These are phyloP conservation scores for Drosophila antonietae DNA, from an alignment of 2,888 invertebrate species.

Conservation along the genomic window DNA sequence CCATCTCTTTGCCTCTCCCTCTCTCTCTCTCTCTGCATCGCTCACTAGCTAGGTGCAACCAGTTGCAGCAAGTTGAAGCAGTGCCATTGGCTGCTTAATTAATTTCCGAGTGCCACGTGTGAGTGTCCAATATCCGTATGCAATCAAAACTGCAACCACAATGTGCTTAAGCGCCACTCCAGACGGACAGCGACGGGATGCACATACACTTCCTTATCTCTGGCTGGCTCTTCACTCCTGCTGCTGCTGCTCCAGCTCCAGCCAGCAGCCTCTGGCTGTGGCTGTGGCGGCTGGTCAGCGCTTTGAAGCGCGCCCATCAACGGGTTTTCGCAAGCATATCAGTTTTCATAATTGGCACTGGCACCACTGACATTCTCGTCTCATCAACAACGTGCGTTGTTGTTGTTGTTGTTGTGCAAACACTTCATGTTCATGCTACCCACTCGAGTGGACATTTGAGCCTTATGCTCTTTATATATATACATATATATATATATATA, in stretches of 20 bases:
- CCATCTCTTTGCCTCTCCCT: slow-evolving; percentile 9
- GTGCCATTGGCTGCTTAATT: slow-evolving; percentile 67
- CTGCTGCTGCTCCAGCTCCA: neutral
- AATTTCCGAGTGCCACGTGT: slow-evolving; percentile 78
- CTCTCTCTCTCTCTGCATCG: slow-evolving; percentile 14
- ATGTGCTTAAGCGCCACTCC: slow-evolving; percentile 62
- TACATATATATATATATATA: slow-evolving; percentile 27
- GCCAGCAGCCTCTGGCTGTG: neutral
- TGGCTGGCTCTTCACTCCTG: neutral
- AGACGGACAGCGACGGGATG: slow-evolving; percentile 9
- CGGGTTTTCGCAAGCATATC: slow-evolving; percentile 79
- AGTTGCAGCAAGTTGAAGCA: slow-evolving; percentile 12
- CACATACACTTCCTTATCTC: slow-evolving; percentile 26
- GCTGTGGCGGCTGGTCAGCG: slow-evolving; percentile 29
- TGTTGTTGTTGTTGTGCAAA: slow-evolving; percentile 67
- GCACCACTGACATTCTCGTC: slow-evolving; percentile 60
- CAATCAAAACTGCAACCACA: slow-evolving; percentile 69
- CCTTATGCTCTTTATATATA: slow-evolving; percentile 50
- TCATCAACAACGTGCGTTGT: slow-evolving; percentile 35
- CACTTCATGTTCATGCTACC: slow-evolving; percentile 80
- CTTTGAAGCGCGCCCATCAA: slow-evolving; percentile 78
- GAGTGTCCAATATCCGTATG: slow-evolving; percentile 79
- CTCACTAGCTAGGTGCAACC: slow-evolving; percentile 20
- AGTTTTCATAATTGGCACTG: slow-evolving; percentile 81
- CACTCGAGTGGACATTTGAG: slow-evolving; percentile 80